Conservation (phyloP, 2,888 invertebrate species). For the Theristus sp. region DNA sequence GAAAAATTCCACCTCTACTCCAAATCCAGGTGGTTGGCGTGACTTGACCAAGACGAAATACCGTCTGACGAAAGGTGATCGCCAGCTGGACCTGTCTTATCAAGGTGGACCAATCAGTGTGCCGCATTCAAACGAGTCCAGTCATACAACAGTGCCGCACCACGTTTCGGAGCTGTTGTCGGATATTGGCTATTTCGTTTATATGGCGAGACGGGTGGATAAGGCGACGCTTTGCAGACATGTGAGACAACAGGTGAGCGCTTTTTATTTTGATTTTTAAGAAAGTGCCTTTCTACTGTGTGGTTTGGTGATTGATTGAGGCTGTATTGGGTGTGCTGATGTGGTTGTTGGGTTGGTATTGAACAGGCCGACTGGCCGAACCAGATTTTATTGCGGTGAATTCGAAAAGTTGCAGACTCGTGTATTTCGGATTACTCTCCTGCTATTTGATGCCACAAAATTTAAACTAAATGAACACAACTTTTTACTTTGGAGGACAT, state of each 20-base stretch:
- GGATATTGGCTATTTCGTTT: constrained; percentile 91
- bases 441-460: no score
- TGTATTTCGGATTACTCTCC: no score
- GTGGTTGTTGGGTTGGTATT: no score
- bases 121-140: not conserved
- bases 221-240: constrained; percentile 68
- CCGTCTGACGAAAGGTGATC: constrained; percentile 81
- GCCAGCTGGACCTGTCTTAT: constrained; percentile 51
- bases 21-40: constrained; percentile 57
- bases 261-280: no score
- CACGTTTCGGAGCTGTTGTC: constrained; percentile 88
- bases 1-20: no score
- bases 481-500: no score
- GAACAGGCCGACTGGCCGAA: no score
- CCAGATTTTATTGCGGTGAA: no score
- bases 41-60: constrained; percentile 85
- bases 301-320: not conserved
- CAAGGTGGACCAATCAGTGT: no score
- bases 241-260: constrained; percentile 47
- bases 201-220: constrained; percentile 56
- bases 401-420: no score
- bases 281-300: not conserved
- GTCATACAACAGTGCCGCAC: constrained; percentile 36
- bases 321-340: no score
- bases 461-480: no score